phyloP scores from a whole-genome alignment of 92 coral and sea anemone genomes.

The Pocillopora grandis region DNA sequence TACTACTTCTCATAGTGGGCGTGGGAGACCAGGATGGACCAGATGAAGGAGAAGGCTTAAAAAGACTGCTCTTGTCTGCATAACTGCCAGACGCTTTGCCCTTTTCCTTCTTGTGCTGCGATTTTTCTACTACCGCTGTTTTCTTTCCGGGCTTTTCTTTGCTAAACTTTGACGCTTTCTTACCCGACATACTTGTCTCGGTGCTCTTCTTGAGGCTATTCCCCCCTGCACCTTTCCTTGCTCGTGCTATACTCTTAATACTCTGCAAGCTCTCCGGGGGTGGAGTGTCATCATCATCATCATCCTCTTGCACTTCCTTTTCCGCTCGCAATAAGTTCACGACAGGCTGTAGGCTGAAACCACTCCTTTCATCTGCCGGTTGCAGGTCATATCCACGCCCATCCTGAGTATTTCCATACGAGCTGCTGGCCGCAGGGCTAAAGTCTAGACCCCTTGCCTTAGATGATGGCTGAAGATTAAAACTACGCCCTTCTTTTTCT shows the following conservation, averaged over 20 bases:
- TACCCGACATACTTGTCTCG: conserved; percentile 36
- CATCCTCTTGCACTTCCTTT: conserved; percentile 37
- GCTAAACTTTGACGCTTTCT: conserved; percentile 29
- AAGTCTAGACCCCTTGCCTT: conserved; percentile 5
- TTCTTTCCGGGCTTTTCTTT: conserved; percentile 20
- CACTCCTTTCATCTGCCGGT: conserved; percentile 41
- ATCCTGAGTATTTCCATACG: conserved; percentile 11
- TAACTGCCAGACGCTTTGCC: conserved; percentile 33
- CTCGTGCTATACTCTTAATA: conserved; percentile 82
- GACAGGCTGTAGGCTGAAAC: conserved; percentile 61
- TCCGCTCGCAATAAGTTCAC: conserved; percentile 63
- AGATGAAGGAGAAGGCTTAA: conserved; percentile 77
- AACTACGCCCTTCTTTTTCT: conserved; percentile 19
- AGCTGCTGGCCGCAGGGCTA: conserved; percentile 5
- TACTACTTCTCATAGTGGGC: conserved; percentile 70
- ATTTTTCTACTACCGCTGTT: conserved; percentile 1
- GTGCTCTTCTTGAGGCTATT: conserved; percentile 39
- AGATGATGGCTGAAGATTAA: conserved; percentile 2
- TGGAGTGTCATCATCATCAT: conserved; percentile 82
- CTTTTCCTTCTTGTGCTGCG: conserved; percentile 46
- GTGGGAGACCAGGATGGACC: conserved; percentile 92
- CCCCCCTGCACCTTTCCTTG: conserved; percentile 66
- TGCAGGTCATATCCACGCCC: conserved; percentile 43
- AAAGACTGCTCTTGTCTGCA: conserved; percentile 27
- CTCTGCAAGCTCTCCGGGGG: conserved; percentile 93